Base-by-base conservation (phyloP, 2,113 vertebrate genomes). In the Pungitius pungitius region DNA sequence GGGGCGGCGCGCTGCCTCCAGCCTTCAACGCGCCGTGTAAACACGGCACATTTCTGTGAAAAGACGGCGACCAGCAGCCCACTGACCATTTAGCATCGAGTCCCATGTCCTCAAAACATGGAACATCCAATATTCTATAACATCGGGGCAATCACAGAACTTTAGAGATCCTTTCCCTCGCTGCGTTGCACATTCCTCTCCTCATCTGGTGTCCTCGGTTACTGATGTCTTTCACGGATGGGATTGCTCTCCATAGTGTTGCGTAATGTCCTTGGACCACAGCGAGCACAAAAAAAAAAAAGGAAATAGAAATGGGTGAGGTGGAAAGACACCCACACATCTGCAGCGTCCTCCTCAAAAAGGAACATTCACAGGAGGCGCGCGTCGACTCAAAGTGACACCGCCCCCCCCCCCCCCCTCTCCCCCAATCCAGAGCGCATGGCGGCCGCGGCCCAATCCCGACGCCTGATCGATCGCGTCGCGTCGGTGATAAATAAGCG, bases 221-320 rank as follows among this genome's bases (percentile, higher is more conserved):
- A 58, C 71, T 74, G 69, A 84, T 66, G 63, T 85, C 76, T 90
- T 80, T 82, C 72, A 65, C 73, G 55, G 85, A 85, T 86, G 85
- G 78, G 86, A 59, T 80, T 80, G 77, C 89, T 83, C 86, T 92
- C 80, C 83, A 75, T 70, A 77, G 76, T 74, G 67, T 92, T 90
- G 85, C 78, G 88, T 91, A 92, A 90, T 78, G 87, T 86, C 89
- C 88, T 91, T 88, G 75, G 92, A 77, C 78, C 70, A 82, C 69
- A 75, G 77, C 74, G 80, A 81, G 77, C 80, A 86, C 66, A 88
- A 75, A 67, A 80, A 80, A 62, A 35, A 60, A 42, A 22, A 26
- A 75, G 52, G 51, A 77, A 85, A 82, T 61, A 78, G 54, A 87
- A 87, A 85, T 56, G 54, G 73, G 75, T 71, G 0, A 1, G 0